Percentiles rank a stretch among this genome's conserved stretches.
Conservation (phyloP, 1,140 invertebrate genomes). For the Leucophenga varia region DNA sequence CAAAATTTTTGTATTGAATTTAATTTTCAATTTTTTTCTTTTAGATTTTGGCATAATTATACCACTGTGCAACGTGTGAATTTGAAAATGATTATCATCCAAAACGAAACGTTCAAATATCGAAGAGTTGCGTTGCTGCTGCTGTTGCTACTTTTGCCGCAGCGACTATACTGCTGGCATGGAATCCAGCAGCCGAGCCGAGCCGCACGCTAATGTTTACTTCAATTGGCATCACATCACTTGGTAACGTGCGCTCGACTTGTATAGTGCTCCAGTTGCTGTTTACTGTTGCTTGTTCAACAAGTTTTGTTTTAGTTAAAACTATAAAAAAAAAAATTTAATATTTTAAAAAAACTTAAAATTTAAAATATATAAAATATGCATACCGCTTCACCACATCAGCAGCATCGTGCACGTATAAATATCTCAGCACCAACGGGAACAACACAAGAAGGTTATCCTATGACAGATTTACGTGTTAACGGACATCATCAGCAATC, state of each 20-base stretch:
- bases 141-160: no score
- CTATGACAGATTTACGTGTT: conserved; percentile 24
- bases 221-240: conserved; percentile 28
- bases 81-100: no score
- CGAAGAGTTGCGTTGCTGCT: no score
- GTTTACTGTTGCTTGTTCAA: conserved; percentile 2
- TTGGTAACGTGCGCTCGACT: conserved; percentile 42
- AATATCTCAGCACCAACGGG: conserved; percentile 22
- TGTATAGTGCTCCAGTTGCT: conserved; percentile 30
- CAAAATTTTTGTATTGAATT: no score
- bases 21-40: no score
- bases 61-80: no score
- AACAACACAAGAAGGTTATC: conserved; percentile 26
- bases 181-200: no score
- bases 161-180: no score
- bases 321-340: no score
- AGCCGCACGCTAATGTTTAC: neutral
- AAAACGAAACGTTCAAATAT: no score
- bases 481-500: conserved; percentile 21
- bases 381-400: conserved; percentile 47
- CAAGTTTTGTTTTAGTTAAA: neutral
- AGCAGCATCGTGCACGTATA: conserved; percentile 40
- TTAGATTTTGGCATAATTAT: no score
- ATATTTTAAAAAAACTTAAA: no score
- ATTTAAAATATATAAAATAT: conserved; percentile 18